Evolutionary conservation across 2,888 invertebrate genomes (phyloP), one percentile per base, ranked within the genome.

Genomic region (Xylota segnis): DNA sequence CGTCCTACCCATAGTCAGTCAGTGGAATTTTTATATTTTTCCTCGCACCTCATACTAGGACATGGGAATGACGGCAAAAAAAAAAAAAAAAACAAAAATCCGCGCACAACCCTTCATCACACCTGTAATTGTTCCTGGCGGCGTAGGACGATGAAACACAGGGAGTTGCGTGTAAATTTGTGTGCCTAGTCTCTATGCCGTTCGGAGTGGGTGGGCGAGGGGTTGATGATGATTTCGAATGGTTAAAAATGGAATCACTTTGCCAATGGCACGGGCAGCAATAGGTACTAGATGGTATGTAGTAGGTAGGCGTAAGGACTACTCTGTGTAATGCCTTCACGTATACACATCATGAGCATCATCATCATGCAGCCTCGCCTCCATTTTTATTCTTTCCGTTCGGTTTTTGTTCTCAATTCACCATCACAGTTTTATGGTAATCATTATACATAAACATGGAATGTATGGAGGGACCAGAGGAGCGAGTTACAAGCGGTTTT

Each of bases 121-220:
- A 65, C 66, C 61, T 72, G 72, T 83, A 78, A 83, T 83, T 78
- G 78, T 78, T 83, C 40, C 52, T 58, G 72, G 45, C 66, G 23
- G 45, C 66, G 23, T 72, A 45, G 65, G 59, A 6, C 23, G 32
- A 58, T 72, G 59, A 10, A 50, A 18, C 18, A 56, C 45, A 37
- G 71, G 40, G 40, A 54, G 32, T 54, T 71, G 47, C 29, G 40
- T 54, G 32, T 3, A 58, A 70, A 71, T 74, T 63, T 52, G 34
- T 43, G 16, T 23, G 59, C 14, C 34, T n/a, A n/a, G n/a, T n/a
- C n/a, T n/a, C 23, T 37, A 14, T n/a, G 2, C 12, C 18, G 34
- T 2, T n/a, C n/a, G n/a, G n/a, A n/a, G 16, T 0, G 1, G 9
- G 23, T n/a, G 23, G 2, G 23, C 23, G 23, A 12, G 2, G 29